Evolutionary conservation across 1,140 invertebrate genomes (phyloP).

Genomic region (Zaprionus tsacasi): DNA sequence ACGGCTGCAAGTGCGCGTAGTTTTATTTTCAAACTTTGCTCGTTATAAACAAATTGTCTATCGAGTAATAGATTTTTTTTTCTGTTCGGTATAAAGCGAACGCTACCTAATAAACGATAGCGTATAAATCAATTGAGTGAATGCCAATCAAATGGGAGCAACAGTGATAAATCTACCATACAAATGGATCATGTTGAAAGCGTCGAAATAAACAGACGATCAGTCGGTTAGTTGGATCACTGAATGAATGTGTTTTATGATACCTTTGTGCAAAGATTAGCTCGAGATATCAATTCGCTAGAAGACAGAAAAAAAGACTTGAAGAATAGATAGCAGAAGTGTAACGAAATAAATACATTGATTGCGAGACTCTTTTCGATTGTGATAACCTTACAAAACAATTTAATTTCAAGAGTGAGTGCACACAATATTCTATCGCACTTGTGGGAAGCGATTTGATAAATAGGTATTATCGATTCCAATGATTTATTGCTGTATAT

Average conservation of each 20-base stretch:
- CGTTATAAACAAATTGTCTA: constrained; percentile 72
- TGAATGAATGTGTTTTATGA: constrained; percentile 62
- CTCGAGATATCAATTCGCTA: too few relatives aligned
- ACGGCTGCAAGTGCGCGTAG: constrained; percentile 26
- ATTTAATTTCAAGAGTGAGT: background rate
- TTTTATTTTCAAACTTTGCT: constrained; percentile 37
- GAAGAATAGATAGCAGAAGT: too few relatives aligned
- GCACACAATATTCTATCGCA: constrained; percentile 26
- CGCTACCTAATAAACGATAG: constrained; percentile 75
- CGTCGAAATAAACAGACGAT: constrained; percentile 46
- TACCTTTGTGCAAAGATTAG: constrained; percentile 34
- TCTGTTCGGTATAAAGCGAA: constrained; percentile 40
- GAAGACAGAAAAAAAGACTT: too few relatives aligned
- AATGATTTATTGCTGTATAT: constrained; percentile 74
- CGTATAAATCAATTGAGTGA: constrained; percentile 78
- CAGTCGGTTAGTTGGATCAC: constrained; percentile 41
- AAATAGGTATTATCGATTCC: constrained; percentile 67
- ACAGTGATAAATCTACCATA: constrained; percentile 69
- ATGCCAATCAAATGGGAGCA: constrained; percentile 77
- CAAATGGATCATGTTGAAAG: constrained; percentile 52
- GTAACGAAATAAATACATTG: too few relatives aligned
- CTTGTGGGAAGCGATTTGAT: constrained; percentile 54
- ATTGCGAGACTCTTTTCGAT: too few relatives aligned
- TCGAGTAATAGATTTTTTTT: constrained; percentile 53
- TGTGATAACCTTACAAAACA: too few relatives aligned